Evolutionary conservation across 2,797 vertebrate species (phyloP).

Genomic region (Odontamblyopus lacepedii): DNA sequence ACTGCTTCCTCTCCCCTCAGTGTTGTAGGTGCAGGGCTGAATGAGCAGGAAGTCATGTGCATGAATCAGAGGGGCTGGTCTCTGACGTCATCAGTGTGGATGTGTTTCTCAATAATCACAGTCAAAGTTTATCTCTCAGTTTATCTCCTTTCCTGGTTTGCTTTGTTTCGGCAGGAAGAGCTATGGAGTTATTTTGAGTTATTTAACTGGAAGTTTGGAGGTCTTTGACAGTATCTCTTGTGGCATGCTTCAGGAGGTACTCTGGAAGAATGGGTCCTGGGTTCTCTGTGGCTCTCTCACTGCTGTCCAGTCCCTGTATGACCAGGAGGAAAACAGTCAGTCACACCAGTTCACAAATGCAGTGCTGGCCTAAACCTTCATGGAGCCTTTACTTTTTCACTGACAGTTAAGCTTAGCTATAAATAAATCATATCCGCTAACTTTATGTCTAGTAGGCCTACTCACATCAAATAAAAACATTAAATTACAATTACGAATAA

Average conservation of each 20-base stretch:
- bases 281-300: background rate
- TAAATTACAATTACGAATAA: too few relatives aligned
- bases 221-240: background rate
- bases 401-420: too few relatives aligned
- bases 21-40: background rate
- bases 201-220: slow-evolving; percentile 11
- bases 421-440: too few relatives aligned
- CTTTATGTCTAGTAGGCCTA: too few relatives aligned
- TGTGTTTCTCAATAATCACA: slow-evolving; percentile 32
- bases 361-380: too few relatives aligned
- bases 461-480: too few relatives aligned
- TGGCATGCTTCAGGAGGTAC: background rate
- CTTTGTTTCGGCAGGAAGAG: slow-evolving; percentile 37
- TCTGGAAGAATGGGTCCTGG: background rate
- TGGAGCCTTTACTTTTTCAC: too few relatives aligned
- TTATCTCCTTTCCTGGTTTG: slow-evolving; percentile 61
- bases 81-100: slow-evolving; percentile 50
- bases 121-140: slow-evolving; percentile 36
- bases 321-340: background rate
- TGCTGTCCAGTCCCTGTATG: background rate
- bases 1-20: background rate
- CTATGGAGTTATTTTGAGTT: background rate
- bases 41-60: slow-evolving; percentile 46
- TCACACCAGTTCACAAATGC: background rate
- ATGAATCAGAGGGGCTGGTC: slow-evolving; percentile 34